Evolutionary conservation across 2,888 invertebrate genomes (phyloP), one percentile per base, ranked within the genome.

Genomic region (Ophonus ardosiacus): DNA sequence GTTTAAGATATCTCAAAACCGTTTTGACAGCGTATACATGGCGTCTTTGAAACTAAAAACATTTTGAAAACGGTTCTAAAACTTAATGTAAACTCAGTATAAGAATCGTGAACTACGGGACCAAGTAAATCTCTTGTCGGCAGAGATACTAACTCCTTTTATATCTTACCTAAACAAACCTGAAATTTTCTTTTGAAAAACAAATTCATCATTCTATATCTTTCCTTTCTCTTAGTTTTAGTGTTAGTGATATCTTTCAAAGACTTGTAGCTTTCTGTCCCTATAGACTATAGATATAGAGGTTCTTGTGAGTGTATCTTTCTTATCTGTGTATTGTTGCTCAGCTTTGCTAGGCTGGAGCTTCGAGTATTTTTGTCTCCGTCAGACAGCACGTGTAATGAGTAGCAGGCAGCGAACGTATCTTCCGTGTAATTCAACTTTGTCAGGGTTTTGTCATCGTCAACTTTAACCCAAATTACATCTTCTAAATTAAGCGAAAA

Each of bases 401-500:
- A 74, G 71, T 43, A 74, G 40, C 71, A 15, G 7, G 17, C 31
- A 74, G 43, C 18, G 63, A 43, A 40, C 71, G 71, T 74, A 74
- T 74, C 71, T 74, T 3, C 71, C 51, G 43, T 74, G 71, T 74
- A 74, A 74, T 74, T 74, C 71, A 74, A 74, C 71, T 74, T 74
- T 74, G 71, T 74, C 43, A 74, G 43, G 71, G 71, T 74, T 74
- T 74, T 74, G 71, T 74, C 71, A 74, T 74, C 71, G 71, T 74
- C 71, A 74, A 74, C 71, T 74, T 74, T 74, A 74, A 74, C 71
- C 71, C 43, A 74, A 74, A 74, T 74, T 74, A 74, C 71, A 74
- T 74, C 71, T 74, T 74, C 71, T 74, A 74, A 74, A 74, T 74
- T 74, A 74, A 74, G 71, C 71, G 71, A 74, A 74, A 74, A 74